These are phyloP conservation scores for Drosophila meridionalis DNA, from an alignment of 2,888 invertebrate species.

Conservation along the genomic window DNA sequence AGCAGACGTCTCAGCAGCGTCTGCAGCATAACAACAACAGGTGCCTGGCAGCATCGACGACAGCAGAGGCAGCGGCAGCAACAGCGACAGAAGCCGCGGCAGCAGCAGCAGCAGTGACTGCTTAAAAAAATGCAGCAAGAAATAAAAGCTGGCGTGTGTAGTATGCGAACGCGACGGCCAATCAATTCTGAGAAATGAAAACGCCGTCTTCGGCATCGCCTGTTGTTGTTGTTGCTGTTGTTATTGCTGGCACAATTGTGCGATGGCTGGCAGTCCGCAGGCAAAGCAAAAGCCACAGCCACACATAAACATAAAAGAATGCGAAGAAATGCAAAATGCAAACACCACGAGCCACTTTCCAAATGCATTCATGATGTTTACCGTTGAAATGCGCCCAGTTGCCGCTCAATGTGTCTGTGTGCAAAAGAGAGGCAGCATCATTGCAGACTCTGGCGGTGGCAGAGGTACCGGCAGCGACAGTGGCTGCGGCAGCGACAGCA, in stretches of 20 bases:
- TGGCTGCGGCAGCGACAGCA: constrained; percentile 22
- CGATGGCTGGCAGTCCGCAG: constrained; percentile 53
- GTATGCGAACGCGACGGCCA: constrained; percentile 73
- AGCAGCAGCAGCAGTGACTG: constrained; percentile 27
- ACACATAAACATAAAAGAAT: constrained; percentile 79
- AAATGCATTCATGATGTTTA: constrained; percentile 82
- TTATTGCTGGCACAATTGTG: constrained; percentile 73
- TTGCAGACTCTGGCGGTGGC: constrained; percentile 25
- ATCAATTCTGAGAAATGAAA: constrained; percentile 82
- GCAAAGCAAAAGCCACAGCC: constrained; percentile 58
- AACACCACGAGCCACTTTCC: constrained; percentile 83
- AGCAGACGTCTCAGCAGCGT: constrained; percentile 51
- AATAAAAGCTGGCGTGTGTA: constrained; percentile 70
- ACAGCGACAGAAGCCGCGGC: constrained; percentile 6
- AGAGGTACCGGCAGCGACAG: constrained; percentile 18
- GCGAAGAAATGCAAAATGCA: constrained; percentile 80
- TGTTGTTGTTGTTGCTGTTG: constrained; percentile 48
- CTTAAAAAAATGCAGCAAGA: constrained; percentile 65
- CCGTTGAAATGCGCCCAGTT: constrained; percentile 80
- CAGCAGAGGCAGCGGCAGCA: constrained; percentile 20
- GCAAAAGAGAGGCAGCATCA: constrained; percentile 53
- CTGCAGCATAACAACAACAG: constrained; percentile 38
- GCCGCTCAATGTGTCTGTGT: constrained; percentile 36
- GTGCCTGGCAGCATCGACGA: constrained; percentile 44
- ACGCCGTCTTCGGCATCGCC: constrained; percentile 71